Evolutionary conservation across 2,888 invertebrate genomes (phyloP).

Genomic region (Scaptomyza cyrtandrae): DNA sequence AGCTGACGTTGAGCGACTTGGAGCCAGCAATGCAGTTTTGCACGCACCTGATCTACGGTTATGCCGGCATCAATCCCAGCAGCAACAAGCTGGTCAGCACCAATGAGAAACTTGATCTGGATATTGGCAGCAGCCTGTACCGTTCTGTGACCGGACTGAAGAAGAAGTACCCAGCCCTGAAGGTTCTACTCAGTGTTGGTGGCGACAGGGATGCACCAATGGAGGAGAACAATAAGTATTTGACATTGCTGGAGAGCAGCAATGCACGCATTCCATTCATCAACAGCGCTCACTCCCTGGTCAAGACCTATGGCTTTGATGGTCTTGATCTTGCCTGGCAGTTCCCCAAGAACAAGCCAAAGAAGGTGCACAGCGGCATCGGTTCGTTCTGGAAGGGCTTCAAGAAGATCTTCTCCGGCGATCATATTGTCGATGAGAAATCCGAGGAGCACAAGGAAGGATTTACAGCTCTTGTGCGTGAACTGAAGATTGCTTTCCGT

Average conservation of each 20-base stretch:
- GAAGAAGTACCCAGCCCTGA: conserved; percentile 88
- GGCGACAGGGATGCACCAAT: conserved; percentile 90
- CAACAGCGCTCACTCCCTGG: conserved; percentile 89
- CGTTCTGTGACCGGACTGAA: conserved; percentile 89
- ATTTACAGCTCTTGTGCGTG: conserved; percentile 90
- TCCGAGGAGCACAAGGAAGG: conserved; percentile 92
- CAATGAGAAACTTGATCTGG: conserved; percentile 90
- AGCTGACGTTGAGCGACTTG: conserved; percentile 89
- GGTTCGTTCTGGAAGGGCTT: conserved; percentile 90
- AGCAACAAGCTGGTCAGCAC: conserved; percentile 89
- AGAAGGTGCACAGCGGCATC: conserved; percentile 89
- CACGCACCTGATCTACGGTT: conserved; percentile 91
- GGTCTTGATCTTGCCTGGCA: conserved; percentile 95
- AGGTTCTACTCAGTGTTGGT: conserved; percentile 90
- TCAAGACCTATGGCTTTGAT: conserved; percentile 93
- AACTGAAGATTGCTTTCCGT: conserved; percentile 89
- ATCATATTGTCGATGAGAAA: conserved; percentile 91
- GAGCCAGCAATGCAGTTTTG: conserved; percentile 91
- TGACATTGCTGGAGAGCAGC: conserved; percentile 89
- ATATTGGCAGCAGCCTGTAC: conserved; percentile 89
- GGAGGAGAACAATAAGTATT: conserved; percentile 88
- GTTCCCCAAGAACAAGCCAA: conserved; percentile 91
- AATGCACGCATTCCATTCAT: conserved; percentile 91
- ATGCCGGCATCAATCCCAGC: conserved; percentile 89
- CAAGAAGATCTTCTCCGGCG: conserved; percentile 90